These are phyloP conservation scores for Notothenia coriiceps DNA, from an alignment of 2,113 vertebrate species.

Conservation along the genomic window DNA sequence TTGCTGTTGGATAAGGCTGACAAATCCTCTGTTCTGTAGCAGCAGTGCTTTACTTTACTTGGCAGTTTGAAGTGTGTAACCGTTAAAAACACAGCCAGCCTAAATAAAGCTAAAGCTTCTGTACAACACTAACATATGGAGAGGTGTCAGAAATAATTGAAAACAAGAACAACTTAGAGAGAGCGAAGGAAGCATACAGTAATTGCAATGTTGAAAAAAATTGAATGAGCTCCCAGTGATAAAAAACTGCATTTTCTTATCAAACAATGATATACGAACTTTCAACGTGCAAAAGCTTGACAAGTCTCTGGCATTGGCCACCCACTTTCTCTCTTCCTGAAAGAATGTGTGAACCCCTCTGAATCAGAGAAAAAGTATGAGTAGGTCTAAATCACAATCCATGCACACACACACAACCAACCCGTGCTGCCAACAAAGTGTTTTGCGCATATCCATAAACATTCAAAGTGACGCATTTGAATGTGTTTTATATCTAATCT, in stretches of 20 bases:
- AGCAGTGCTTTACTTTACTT: too few species aligned
- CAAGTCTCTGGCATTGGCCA: constrained; percentile 38
- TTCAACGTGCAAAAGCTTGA: neutral
- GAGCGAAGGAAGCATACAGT: neutral
- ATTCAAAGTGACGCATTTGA: constrained; percentile 41
- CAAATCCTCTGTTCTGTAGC: too few species aligned
- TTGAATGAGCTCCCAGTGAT: constrained; percentile 32
- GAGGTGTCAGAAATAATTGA: constrained; percentile 45
- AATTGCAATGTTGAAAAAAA: constrained; percentile 8
- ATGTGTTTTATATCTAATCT: constrained; percentile 68
- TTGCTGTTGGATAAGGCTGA: too few species aligned
- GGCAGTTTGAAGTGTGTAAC: neutral
- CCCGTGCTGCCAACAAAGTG: constrained; percentile 3
- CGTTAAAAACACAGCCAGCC: constrained; percentile 12
- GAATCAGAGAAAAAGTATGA: constrained; percentile 26
- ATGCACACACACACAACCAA: neutral
- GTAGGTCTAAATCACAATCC: constrained; percentile 28
- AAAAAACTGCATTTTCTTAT: constrained; percentile 35
- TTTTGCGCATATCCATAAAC: constrained; percentile 29
- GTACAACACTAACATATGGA: constrained; percentile 30
- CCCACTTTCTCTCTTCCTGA: constrained; percentile 34
- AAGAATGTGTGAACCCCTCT: constrained; percentile 42
- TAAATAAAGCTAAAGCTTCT: constrained; percentile 46
- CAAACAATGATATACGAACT: constrained; percentile 26
- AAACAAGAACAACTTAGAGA: constrained; percentile 17